Conservation (phyloP, 2,888 invertebrate genomes). For the Thera obeliscata region DNA sequence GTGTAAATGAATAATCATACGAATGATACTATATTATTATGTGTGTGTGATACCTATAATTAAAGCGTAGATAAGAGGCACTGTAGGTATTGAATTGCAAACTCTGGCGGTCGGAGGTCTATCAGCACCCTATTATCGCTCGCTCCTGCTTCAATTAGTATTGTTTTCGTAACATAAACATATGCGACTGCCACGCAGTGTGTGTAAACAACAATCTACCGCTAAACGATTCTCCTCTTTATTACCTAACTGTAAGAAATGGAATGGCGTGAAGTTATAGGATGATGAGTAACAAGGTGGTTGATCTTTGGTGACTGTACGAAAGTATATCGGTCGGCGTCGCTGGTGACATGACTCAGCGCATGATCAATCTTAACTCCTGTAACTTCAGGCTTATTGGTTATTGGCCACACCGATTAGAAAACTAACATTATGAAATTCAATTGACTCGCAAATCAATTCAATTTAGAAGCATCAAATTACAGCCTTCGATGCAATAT, state of each 20-base stretch:
- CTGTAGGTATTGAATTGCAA: conserved; percentile 22
- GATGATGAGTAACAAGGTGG: conserved; percentile 26
- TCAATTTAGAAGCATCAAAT: no score
- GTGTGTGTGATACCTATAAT: neutral
- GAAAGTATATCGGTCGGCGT: conserved; percentile 22
- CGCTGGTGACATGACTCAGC: conserved; percentile 24
- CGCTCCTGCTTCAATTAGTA: conserved; percentile 51
- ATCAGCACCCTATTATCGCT: conserved; percentile 30
- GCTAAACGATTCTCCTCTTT: conserved; percentile 24
- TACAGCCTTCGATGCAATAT: no score
- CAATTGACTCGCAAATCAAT: neutral
- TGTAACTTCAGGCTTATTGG: conserved; percentile 5
- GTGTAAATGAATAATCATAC: neutral
- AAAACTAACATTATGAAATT: neutral
- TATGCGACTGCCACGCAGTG: conserved; percentile 15
- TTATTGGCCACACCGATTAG: neutral
- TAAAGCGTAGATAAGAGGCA: neutral
- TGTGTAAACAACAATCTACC: conserved; percentile 23
- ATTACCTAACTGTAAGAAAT: conserved; percentile 16
- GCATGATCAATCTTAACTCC: conserved; percentile 14
- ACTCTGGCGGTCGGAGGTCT: conserved; percentile 22
- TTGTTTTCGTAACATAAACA: conserved; percentile 53
- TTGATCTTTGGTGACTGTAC: conserved; percentile 37
- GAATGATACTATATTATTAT: neutral
- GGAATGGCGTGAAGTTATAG: conserved; percentile 17